Conservation (phyloP, 2,888 invertebrate genomes). For the Chouioia cunea region DNA sequence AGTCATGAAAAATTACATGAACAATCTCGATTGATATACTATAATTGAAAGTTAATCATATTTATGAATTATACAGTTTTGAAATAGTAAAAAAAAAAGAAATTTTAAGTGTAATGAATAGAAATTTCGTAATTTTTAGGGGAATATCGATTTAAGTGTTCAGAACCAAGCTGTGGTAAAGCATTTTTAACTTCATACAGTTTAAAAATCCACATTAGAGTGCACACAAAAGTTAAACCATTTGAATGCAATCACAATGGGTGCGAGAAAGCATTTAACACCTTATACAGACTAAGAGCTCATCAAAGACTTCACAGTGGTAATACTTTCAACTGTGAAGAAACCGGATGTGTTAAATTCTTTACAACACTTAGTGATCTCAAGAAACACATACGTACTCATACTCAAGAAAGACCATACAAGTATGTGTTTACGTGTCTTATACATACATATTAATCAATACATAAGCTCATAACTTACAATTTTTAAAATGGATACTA, state of each 20-base stretch:
- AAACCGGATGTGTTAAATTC: slow-evolving; percentile 86
- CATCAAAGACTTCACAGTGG: slow-evolving; percentile 94
- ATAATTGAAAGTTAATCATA: too few species aligned
- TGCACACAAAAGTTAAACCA: slow-evolving; percentile 93
- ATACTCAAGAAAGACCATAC: slow-evolving; percentile 91
- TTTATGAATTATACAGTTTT: neutral
- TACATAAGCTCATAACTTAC: slow-evolving; percentile 5
- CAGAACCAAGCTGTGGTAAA: slow-evolving; percentile 88
- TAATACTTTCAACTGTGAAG: slow-evolving; percentile 92
- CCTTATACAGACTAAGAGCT: slow-evolving; percentile 89
- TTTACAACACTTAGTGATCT: slow-evolving; percentile 95
- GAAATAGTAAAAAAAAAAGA: slow-evolving; percentile 27
- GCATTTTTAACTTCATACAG: slow-evolving; percentile 96
- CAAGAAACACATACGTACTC: slow-evolving; percentile 93
- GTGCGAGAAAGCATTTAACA: slow-evolving; percentile 95
- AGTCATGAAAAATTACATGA: too few species aligned
- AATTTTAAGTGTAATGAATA: too few species aligned
- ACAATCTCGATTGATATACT: too few species aligned
- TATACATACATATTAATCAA: slow-evolving; percentile 24
- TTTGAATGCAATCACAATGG: slow-evolving; percentile 86
- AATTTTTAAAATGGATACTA: neutral
- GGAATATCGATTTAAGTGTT: slow-evolving; percentile 93
- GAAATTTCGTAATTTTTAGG: slow-evolving; percentile 73
- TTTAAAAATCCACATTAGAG: slow-evolving; percentile 92
- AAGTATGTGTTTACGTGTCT: slow-evolving; percentile 73